Evolutionary conservation across 2,797 vertebrate genomes (phyloP).

Genomic region (Florisuga fusca): DNA sequence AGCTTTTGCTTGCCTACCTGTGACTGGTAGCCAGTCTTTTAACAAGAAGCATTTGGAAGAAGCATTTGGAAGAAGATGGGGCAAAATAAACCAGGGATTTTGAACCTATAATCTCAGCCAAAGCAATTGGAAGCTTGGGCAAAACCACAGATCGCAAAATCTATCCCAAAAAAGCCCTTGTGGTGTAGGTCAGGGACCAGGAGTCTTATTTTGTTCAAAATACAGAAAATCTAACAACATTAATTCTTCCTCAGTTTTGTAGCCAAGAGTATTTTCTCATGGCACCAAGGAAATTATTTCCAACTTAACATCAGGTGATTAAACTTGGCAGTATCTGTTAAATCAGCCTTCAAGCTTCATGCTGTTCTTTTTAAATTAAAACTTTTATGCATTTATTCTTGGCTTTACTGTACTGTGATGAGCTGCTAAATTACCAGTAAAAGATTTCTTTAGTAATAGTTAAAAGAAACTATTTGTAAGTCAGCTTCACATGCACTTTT

Average conservation of each 20-base stretch:
- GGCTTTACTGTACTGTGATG: background rate
- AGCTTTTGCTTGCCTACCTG: background rate
- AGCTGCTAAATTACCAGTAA: constrained; percentile 22
- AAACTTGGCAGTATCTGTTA: constrained; percentile 38
- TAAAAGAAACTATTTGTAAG: background rate
- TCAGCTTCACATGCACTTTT: background rate
- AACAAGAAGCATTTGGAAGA: background rate
- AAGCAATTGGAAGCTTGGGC: background rate
- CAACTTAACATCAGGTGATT: constrained; percentile 25
- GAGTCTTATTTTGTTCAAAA: background rate
- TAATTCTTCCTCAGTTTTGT: background rate
- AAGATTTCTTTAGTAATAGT: background rate
- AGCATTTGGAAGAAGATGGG: background rate
- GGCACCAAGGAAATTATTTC: constrained; percentile 18
- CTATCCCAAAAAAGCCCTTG: background rate
- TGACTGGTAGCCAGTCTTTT: background rate
- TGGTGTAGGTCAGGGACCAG: background rate
- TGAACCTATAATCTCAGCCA: background rate
- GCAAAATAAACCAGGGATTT: background rate
- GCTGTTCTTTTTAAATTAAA: constrained; percentile 50
- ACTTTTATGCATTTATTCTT: constrained; percentile 26
- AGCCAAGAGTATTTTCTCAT: constrained; percentile 11
- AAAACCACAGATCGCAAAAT: background rate
- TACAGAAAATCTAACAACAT: background rate
- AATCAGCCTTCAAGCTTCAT: constrained; percentile 54